Conservation (phyloP, 2,797 vertebrate species). For the Silurus lanzhouensis region DNA sequence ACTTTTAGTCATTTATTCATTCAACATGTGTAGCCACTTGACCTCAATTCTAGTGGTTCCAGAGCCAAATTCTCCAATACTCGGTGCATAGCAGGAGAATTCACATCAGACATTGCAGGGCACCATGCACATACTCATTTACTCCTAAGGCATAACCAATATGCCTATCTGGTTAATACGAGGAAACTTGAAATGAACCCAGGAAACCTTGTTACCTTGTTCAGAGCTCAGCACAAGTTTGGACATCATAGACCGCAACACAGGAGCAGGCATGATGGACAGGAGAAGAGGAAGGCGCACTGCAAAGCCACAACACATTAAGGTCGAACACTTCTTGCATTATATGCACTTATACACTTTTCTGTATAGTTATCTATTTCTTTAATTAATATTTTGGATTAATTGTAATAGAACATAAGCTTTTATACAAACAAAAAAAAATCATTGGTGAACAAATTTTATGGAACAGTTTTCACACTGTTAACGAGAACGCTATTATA, state of each 20-base stretch:
- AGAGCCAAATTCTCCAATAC: background rate
- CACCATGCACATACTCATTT: background rate
- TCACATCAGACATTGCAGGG: background rate
- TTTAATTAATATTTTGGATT: background rate
- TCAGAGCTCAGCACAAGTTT: conserved; percentile 76
- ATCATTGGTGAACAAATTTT: background rate
- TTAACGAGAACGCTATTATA: background rate
- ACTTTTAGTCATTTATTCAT: background rate
- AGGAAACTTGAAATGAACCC: no score
- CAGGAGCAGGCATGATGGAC: conserved; percentile 75
- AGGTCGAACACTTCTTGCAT: background rate
- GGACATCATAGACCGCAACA: conserved; percentile 82
- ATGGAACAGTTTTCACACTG: background rate
- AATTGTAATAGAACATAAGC: background rate
- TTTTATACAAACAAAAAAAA: background rate
- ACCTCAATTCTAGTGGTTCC: no score
- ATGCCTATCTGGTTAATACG: background rate
- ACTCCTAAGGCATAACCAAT: background rate
- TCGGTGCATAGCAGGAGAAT: background rate
- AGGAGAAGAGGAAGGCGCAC: conserved; percentile 77
- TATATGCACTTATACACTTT: background rate
- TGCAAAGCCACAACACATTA: conserved; percentile 55
- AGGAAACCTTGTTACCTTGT: conserved; percentile 72
- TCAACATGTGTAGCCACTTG: no score
- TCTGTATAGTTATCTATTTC: background rate